Conservation (phyloP, 2,113 vertebrate species). For the Semicossyphus pulcher region DNA sequence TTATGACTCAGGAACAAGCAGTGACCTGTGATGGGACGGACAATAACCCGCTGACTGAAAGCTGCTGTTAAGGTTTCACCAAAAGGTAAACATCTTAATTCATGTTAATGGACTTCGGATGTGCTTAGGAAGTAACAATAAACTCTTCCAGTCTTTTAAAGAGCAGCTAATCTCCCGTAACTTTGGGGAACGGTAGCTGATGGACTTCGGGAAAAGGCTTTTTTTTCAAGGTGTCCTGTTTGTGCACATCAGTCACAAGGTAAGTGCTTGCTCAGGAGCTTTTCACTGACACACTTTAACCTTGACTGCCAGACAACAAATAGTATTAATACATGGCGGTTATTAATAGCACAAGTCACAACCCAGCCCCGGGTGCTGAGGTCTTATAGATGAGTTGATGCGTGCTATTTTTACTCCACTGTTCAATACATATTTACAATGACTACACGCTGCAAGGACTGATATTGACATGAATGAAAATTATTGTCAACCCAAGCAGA, state of each 20-base stretch:
- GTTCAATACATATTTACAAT: conserved; percentile 16
- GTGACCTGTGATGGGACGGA: conserved; percentile 57
- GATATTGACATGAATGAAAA: neutral
- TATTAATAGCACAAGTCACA: conserved; percentile 57
- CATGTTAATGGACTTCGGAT: conserved; percentile 60
- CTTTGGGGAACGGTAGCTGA: conserved; percentile 20
- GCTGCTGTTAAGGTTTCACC: conserved; percentile 31
- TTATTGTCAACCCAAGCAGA: conserved; percentile 9
- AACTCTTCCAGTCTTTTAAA: conserved; percentile 35
- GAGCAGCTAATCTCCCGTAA: conserved; percentile 21
- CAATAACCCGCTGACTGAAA: conserved; percentile 55
- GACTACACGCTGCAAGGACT: conserved; percentile 9
- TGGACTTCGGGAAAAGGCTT: conserved; percentile 4
- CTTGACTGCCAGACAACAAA: conserved; percentile 51
- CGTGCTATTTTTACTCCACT: conserved; percentile 22
- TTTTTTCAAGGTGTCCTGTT: conserved; percentile 57
- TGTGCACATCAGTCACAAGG: conserved; percentile 24
- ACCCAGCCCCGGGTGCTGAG: neutral
- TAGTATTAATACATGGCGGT: conserved; percentile 35
- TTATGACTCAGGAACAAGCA: conserved; percentile 58
- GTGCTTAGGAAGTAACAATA: conserved; percentile 58
- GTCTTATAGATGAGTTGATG: neutral
- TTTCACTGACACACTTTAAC: conserved; percentile 53
- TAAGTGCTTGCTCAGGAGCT: conserved; percentile 60
- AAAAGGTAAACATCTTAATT: conserved; percentile 64